These are phyloP conservation scores for Ephialtes manifestator DNA, from an alignment of 2,888 invertebrate genomes.

Conservation along the genomic window DNA sequence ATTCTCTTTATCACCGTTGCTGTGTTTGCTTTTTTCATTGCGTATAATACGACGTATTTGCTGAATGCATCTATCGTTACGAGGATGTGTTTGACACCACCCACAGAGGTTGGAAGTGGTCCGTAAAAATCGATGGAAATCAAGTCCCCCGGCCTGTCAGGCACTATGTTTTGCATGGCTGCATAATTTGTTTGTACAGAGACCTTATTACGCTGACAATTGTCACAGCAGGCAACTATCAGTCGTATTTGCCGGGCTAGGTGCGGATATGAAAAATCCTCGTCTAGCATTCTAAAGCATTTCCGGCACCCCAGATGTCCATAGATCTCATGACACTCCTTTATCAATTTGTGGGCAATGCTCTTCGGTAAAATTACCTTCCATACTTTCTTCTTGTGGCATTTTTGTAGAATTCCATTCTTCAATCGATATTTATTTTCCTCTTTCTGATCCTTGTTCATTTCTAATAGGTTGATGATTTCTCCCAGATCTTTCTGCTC, in stretches of 20 bases:
- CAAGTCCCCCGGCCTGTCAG: background rate
- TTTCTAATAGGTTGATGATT: background rate
- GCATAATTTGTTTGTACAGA: background rate
- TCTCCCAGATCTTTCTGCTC: background rate
- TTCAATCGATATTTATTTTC: background rate
- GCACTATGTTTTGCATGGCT: background rate
- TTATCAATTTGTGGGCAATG: no score
- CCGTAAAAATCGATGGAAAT: slow-evolving; percentile 26
- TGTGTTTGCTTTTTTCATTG: background rate
- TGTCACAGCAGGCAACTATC: background rate
- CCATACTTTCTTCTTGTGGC: no score
- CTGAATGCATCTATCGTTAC: slow-evolving; percentile 28
- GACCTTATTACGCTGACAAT: background rate
- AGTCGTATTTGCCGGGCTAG: background rate
- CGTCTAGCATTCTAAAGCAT: no score
- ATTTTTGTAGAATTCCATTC: background rate
- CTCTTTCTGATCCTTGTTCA: background rate
- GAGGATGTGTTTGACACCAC: background rate
- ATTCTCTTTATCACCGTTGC: background rate
- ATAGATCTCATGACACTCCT: no score
- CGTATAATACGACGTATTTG: background rate
- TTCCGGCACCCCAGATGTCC: no score
- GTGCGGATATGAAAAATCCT: background rate
- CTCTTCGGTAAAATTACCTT: no score
- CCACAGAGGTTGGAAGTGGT: background rate